These are phyloP conservation scores for Drosophila sordidula DNA, from an alignment of 2,888 invertebrate genomes.

Conservation along the genomic window DNA sequence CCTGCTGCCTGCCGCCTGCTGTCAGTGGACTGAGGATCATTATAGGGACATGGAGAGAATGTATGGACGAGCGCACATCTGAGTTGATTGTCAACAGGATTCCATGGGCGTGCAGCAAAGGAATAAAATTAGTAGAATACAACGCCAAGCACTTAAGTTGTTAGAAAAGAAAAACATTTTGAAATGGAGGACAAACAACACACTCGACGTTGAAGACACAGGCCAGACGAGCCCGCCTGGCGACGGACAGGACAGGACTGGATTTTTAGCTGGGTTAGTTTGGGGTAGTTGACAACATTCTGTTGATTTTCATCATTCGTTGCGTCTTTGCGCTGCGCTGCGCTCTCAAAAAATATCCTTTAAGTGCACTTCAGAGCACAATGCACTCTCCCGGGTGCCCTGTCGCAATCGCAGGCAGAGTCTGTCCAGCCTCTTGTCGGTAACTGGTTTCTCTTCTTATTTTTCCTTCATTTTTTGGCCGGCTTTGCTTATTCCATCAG, in stretches of 20 bases:
- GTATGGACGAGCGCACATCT: slow-evolving; percentile 64
- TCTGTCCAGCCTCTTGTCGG: slow-evolving; percentile 8
- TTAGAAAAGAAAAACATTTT: slow-evolving; percentile 80
- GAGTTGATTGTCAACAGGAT: slow-evolving; percentile 71
- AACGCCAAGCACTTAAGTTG: slow-evolving; percentile 73
- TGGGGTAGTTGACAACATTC: slow-evolving; percentile 79
- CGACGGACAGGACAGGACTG: slow-evolving; percentile 38
- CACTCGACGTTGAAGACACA: slow-evolving; percentile 47
- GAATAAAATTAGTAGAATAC: slow-evolving; percentile 73
- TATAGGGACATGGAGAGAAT: slow-evolving; percentile 16
- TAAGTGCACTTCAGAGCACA: slow-evolving; percentile 80
- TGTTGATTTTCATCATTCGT: slow-evolving; percentile 64
- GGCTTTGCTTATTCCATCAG: slow-evolving; percentile 31
- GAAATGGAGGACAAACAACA: slow-evolving; percentile 72
- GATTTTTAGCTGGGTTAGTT: slow-evolving; percentile 23
- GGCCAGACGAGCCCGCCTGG: slow-evolving; percentile 15
- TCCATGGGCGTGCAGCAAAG: slow-evolving; percentile 49
- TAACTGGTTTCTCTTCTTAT: slow-evolving; percentile 33
- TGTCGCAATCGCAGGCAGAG: slow-evolving; percentile 5
- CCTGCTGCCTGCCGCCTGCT: slow-evolving; percentile 18
- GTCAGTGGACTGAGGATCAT: slow-evolving; percentile 21
- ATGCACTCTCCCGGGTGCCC: slow-evolving; percentile 64
- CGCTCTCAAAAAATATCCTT: slow-evolving; percentile 64
- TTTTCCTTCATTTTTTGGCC: slow-evolving; percentile 23
- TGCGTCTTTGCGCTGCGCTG: slow-evolving; percentile 50